Conservation (phyloP, 1,140 invertebrate species). For the Coptotermes formosanus region DNA sequence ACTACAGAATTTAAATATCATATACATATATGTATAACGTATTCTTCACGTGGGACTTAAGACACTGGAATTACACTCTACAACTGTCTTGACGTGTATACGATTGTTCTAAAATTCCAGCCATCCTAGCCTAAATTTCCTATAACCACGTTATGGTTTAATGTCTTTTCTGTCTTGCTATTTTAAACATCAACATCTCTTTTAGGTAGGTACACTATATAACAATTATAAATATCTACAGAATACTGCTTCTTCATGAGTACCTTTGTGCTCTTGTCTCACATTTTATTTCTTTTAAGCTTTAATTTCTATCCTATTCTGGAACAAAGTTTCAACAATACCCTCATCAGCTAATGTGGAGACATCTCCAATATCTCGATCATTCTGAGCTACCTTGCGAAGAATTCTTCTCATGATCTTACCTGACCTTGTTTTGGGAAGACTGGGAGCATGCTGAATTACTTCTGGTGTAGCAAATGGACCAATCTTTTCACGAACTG, state of each 20-base stretch:
- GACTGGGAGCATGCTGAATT: slow-evolving; percentile 84
- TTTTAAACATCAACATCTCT: neutral
- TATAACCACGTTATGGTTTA: neutral
- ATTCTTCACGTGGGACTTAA: neutral
- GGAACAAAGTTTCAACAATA: slow-evolving; percentile 78
- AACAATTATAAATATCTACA: slow-evolving; percentile 12
- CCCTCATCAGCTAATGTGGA: slow-evolving; percentile 88
- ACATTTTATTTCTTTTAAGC: neutral
- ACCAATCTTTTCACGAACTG: slow-evolving; percentile 89
- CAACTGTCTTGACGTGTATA: neutral
- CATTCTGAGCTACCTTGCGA: slow-evolving; percentile 87
- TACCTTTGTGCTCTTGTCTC: neutral
- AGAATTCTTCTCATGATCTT: slow-evolving; percentile 97
- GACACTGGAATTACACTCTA: neutral
- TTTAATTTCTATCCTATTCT: slow-evolving; percentile 50
- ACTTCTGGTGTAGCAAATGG: slow-evolving; percentile 95
- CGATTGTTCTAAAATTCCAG: slow-evolving; percentile 15
- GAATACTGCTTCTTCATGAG: neutral
- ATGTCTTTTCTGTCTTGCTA: neutral
- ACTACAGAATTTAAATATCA: neutral
- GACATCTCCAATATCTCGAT: slow-evolving; percentile 86
- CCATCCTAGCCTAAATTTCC: neutral
- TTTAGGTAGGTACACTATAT: neutral
- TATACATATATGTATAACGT: neutral
- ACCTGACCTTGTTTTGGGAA: slow-evolving; percentile 96